These are phyloP conservation scores for Cecidostiba fungosa DNA, from an alignment of 2,888 invertebrate species.

Conservation along the genomic window DNA sequence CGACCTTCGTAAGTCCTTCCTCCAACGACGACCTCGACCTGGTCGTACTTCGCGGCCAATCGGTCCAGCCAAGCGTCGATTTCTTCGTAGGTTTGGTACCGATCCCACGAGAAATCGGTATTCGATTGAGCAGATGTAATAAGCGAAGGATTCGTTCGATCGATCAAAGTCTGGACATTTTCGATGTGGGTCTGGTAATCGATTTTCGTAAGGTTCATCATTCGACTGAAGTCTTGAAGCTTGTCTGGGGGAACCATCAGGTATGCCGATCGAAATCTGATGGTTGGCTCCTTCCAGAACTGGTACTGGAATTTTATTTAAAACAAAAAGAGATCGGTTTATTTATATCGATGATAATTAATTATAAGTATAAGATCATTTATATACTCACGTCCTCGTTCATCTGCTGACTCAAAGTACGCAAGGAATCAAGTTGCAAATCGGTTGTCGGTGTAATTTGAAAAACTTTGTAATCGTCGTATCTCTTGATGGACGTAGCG, in stretches of 20 bases:
- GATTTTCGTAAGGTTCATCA: constrained; percentile 78
- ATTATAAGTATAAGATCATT: too few species aligned
- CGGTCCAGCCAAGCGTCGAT: constrained; percentile 82
- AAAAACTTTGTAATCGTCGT: constrained; percentile 81
- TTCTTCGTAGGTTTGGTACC: constrained; percentile 83
- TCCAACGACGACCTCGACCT: constrained; percentile 79
- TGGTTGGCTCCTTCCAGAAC: constrained; percentile 68
- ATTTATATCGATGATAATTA: neutral
- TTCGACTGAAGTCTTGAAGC: constrained; percentile 79
- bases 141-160: constrained; percentile 66
- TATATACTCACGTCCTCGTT: constrained; percentile 24
- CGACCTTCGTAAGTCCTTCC: constrained; percentile 83
- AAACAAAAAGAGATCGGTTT: neutral
- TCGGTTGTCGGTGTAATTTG: constrained; percentile 22
- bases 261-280: constrained; percentile 79
- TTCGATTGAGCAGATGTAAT: neutral
- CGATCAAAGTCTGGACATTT: constrained; percentile 82
- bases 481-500: constrained; percentile 68
- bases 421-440: constrained; percentile 20
- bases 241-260: constrained; percentile 84
- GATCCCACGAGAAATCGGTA: constrained; percentile 81
- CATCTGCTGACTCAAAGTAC: neutral
- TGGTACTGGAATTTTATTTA: constrained; percentile 63
- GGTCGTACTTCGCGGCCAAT: constrained; percentile 79
- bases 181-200: constrained; percentile 80